phyloP scores from a whole-genome alignment of 1,140 invertebrate genomes.

The Drosophila mojavensis region DNA sequence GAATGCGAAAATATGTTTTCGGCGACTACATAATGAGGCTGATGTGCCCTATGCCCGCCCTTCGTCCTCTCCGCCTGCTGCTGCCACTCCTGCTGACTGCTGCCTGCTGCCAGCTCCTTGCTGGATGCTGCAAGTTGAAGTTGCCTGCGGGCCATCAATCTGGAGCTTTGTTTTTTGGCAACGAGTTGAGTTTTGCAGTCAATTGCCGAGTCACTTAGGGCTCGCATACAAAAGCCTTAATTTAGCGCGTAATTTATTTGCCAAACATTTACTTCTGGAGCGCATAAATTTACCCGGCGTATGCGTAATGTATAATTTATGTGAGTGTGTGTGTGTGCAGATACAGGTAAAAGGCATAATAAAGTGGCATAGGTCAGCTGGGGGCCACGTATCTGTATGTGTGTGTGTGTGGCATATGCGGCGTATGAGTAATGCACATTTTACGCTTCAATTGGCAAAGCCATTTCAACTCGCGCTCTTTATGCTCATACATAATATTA shows the following conservation, averaged over 20 bases:
- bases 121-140: slow-evolving; percentile 27
- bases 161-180: slow-evolving; percentile 37
- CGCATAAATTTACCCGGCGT: slow-evolving; percentile 56
- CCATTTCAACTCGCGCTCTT: too few species aligned
- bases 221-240: slow-evolving; percentile 45
- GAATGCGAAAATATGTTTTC: slow-evolving; percentile 79
- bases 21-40: slow-evolving; percentile 73
- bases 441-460: too few species aligned
- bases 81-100: slow-evolving; percentile 14
- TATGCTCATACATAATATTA: too few species aligned
- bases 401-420: too few species aligned
- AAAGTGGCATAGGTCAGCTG: slow-evolving; percentile 71
- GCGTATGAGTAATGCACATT: too few species aligned
- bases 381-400: slow-evolving; percentile 3
- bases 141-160: slow-evolving; percentile 58
- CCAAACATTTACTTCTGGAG: slow-evolving; percentile 47
- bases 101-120: not conserved
- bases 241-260: slow-evolving; percentile 75
- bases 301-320: slow-evolving; percentile 72
- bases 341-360: slow-evolving; percentile 69
- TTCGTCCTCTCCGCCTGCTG: not conserved
- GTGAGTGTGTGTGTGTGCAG: slow-evolving; percentile 21
- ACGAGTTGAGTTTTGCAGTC: slow-evolving; percentile 50
- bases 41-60: slow-evolving; percentile 3
- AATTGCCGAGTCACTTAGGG: slow-evolving; percentile 52